Base-by-base conservation (phyloP, 2,888 invertebrate species). In the Ectemnius lituratus region DNA sequence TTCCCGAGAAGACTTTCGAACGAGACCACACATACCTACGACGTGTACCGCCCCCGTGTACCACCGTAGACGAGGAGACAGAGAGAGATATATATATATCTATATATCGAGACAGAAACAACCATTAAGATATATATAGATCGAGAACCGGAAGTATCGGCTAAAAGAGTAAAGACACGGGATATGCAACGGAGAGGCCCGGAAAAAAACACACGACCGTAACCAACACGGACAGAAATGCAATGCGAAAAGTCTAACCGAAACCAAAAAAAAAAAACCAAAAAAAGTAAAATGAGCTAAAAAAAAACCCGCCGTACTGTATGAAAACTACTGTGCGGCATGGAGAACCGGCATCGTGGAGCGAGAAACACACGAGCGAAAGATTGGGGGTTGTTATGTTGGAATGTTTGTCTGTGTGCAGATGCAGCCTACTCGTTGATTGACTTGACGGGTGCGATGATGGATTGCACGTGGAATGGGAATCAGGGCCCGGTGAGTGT, bases 351-450 rank as follows among this genome's bases (percentile, higher is more conserved):
- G 37, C 71, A 37, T 45, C 28, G 60, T 62, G 37, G 58, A 67
- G 65, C 37, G 37, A 69, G 49, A 77, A 68, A 45, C 61, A 59
- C 64, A 71, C 56, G 71, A 71, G 37, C 37, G 80, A 81, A 65
- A 80, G 75, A 78, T 80, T 79, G 85, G 87, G 85, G 87, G 87
- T 88, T 90, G 90, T 89, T 90, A 90, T 90, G 90, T 90, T 90
- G 90, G 90, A 89, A 90, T 91, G 91, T 91, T 91, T 91, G 91
- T 91, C 91, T 91, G 91, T 91, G 91, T 91, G 91, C 91, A 91
- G 91, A 91, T 91, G 90, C 91, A 90, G 91, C 90, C 90, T 88
- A 88, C 90, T 88, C 88, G 86, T 90, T 89, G 89, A 37, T 89
- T 90, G 88, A 88, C 90, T 88, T 88, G 88, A 87, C 84, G 85